phyloP scores from a whole-genome alignment of 1,140 invertebrate species.

The Muscidifurax raptorellus region DNA sequence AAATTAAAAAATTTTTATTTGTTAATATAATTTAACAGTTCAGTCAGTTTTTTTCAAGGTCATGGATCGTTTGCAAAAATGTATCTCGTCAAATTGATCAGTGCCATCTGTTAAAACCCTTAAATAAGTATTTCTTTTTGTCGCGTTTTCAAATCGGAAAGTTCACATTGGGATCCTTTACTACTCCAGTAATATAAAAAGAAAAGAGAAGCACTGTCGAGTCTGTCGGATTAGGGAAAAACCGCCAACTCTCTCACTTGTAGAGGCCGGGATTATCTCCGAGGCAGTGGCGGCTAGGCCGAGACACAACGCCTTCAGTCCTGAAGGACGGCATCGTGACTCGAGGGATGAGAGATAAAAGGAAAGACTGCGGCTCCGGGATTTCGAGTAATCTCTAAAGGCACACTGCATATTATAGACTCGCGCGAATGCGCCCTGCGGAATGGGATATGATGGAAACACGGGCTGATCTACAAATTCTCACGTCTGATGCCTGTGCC shows the following conservation, averaged over 20 bases:
- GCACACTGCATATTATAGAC: not conserved
- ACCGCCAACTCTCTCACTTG: not conserved
- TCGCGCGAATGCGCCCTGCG: not conserved
- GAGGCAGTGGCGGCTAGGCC: not conserved
- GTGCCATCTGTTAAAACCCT: not conserved
- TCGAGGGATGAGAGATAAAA: conserved; percentile 4
- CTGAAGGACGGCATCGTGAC: not conserved
- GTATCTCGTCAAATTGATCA: too few relatives aligned
- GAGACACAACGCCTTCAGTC: not conserved
- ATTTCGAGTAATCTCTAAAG: not conserved
- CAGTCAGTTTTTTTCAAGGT: too few relatives aligned
- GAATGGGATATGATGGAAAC: too few relatives aligned
- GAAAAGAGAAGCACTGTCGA: not conserved
- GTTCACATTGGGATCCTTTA: too few relatives aligned
- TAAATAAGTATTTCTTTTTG: not conserved
- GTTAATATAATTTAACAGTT: too few relatives aligned
- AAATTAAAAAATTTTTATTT: too few relatives aligned
- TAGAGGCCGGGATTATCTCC: not conserved
- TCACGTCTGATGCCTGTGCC: too few relatives aligned
- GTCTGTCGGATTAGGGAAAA: not conserved
- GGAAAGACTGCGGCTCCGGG: not conserved
- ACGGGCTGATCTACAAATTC: too few relatives aligned
- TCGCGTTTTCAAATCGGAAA: not conserved
- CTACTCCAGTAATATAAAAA: too few relatives aligned
- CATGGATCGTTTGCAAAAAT: too few relatives aligned